Evolutionary conservation across 2,797 vertebrate species (phyloP).

Genomic region (Lagorchestes hirsutus): DNA sequence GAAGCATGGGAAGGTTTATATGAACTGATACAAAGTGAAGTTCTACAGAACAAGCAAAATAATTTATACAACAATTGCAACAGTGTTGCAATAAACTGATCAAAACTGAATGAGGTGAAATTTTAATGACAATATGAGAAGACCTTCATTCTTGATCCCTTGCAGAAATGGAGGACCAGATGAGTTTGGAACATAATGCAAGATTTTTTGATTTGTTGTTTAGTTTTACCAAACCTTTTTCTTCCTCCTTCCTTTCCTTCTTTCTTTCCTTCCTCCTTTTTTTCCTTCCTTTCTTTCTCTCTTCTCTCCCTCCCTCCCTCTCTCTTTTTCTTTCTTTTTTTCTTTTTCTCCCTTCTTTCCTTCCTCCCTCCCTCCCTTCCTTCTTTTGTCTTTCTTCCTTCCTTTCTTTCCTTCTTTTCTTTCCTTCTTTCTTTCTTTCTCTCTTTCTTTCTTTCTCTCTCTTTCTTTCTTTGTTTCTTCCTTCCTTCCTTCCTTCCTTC

Average conservation of each 20-base stretch:
- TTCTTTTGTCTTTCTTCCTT: too few relatives aligned
- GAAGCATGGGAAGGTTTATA: neutral
- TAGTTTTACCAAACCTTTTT: neutral
- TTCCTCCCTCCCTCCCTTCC: too few relatives aligned
- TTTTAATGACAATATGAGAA: neutral
- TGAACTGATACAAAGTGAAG: neutral
- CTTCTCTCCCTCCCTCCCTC: rapidly evolving
- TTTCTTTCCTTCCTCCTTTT: too few relatives aligned
- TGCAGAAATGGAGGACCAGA: neutral
- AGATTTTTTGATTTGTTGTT: neutral
- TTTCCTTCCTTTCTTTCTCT: too few relatives aligned
- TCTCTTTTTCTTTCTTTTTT: rapidly evolving
- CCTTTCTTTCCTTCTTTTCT: too few relatives aligned
- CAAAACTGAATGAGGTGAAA: neutral
- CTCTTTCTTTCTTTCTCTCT: rapidly evolving
- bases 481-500: too few relatives aligned
- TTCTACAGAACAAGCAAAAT: neutral
- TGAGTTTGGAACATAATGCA: neutral
- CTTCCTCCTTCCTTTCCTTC: too few relatives aligned
- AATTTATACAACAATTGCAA: neutral
- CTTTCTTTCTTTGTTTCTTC: too few relatives aligned
- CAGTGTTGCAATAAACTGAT: neutral
- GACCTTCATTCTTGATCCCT: neutral
- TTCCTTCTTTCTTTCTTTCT: too few relatives aligned
- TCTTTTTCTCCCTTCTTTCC: too few relatives aligned